Base-by-base conservation (phyloP, 2,113 vertebrate genomes). In the Clarias gariepinus region DNA sequence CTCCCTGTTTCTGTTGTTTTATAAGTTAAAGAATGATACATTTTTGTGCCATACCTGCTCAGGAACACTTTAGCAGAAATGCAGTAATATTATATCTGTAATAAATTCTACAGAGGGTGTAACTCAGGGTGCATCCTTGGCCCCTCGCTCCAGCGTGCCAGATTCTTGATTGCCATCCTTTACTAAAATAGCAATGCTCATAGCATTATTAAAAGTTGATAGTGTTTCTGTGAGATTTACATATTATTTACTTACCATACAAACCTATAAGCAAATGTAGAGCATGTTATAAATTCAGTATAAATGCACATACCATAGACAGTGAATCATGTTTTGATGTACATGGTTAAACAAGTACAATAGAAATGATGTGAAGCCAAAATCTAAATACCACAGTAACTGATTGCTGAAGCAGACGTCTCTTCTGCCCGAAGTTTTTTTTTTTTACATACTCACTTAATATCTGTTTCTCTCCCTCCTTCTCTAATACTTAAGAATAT, bases 21-120 rank as follows among this genome's bases (percentile, higher is more conserved):
- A 93, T 93, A 91, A 91, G 91, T 91, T 87, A 87, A 90, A 88
- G 88, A 86, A 91, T 90, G 83, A 89, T 90, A 88, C 87, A 81
- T 89, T 88, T 88, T 83, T 80, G 47, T 79, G 86, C 89, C 92
- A 90, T 93, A 94, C 93, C 93, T 94, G 93, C 92, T 92, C 88
- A 91, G 92, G 91, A 93, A 92, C 89, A 93, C 92, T 94, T 93
- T 92, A 91, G 91, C 92, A 92, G 92, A 93, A 81, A 88, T 90
- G 8, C 86, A 85, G 92, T 90, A 91, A 94, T 90, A 89, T 92
- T 92, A 94, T 90, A 90, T 90, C 87, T 18, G 91, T 90, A 90
- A 93, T 94, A 94, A 94, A 94, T 90, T 93, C 89, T 91, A 86
- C 90, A 91, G 57, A 60, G 53, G 76, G 52, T 85, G 81, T 58